A percentile compares a stretch with the other conserved stretches of the same genome.
Evolutionary conservation across 2,797 vertebrate species (phyloP).

Genomic region (Peromyscus nudipes): DNA sequence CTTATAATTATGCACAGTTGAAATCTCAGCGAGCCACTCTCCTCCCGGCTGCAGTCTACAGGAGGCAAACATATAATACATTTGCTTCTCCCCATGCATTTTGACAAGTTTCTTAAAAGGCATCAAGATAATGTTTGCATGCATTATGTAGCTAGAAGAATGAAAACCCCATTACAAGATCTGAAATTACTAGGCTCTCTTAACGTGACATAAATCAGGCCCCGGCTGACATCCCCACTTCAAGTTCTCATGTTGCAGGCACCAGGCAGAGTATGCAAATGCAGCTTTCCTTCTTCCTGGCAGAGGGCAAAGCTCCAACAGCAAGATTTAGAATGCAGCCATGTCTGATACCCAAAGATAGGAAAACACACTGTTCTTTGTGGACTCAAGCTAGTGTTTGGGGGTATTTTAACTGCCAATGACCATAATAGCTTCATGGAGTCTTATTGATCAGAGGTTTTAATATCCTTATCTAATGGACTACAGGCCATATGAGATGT

Average conservation of each 20-base stretch:
- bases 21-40: conserved; percentile 63
- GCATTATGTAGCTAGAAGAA: conserved; percentile 72
- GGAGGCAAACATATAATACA: conserved; percentile 39
- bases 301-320: not conserved
- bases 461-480: conserved; percentile 70
- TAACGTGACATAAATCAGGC: conserved; percentile 48
- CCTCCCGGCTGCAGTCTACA: conserved; percentile 12
- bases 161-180: conserved; percentile 67
- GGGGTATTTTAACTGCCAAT: not conserved
- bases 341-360: conserved; percentile 18
- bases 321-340: conserved; percentile 28
- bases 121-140: conserved; percentile 74
- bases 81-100: conserved; percentile 65
- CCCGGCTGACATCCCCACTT: conserved; percentile 9
- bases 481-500: not conserved
- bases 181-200: conserved; percentile 63
- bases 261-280: conserved; percentile 43
- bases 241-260: not conserved
- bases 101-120: conserved; percentile 72
- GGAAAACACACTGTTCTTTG: not conserved
- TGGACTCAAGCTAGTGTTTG: conserved; percentile 2
- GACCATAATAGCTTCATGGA: conserved; percentile 54
- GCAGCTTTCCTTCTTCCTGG: conserved; percentile 1
- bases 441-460: conserved; percentile 69
- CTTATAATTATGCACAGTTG: conserved; percentile 73